Percentiles rank a stretch among this genome's conserved stretches.
These are phyloP conservation scores for Eristalinus aeneus DNA, from an alignment of 2,888 invertebrate species.

Conservation along the genomic window DNA sequence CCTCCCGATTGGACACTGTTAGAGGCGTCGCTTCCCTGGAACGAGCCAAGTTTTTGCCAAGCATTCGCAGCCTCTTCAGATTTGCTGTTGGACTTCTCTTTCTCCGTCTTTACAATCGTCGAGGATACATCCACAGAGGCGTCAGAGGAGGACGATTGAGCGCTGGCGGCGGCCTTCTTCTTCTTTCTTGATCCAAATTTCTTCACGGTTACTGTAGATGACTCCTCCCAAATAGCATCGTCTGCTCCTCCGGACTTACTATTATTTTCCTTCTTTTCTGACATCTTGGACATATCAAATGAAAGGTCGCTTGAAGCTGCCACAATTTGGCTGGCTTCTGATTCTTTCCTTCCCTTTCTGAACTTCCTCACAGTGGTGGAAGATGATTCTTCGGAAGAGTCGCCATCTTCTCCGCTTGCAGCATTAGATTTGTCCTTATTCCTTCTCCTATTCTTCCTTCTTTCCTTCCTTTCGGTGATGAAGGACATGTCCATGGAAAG, in stretches of 20 bases:
- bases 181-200: not conserved
- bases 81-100: not conserved
- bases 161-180: not conserved
- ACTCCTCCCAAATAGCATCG: not conserved
- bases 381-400: not conserved
- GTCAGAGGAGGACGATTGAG: not conserved
- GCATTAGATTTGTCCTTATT: not conserved
- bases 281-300: not conserved
- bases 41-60: constrained; percentile 15
- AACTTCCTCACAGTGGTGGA: not conserved
- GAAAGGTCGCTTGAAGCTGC: not conserved
- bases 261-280: not conserved
- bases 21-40: not conserved
- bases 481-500: not conserved
- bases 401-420: not conserved
- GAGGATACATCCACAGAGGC: not conserved
- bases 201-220: not conserved
- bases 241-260: not conserved
- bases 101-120: not conserved
- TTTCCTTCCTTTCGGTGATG: not conserved
- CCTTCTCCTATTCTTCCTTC: too few relatives aligned
- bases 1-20: not conserved
- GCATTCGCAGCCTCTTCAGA: not conserved
- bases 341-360: not conserved
- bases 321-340: not conserved